Conservation (phyloP, 2,888 invertebrate genomes). For the Beris morrisii region DNA sequence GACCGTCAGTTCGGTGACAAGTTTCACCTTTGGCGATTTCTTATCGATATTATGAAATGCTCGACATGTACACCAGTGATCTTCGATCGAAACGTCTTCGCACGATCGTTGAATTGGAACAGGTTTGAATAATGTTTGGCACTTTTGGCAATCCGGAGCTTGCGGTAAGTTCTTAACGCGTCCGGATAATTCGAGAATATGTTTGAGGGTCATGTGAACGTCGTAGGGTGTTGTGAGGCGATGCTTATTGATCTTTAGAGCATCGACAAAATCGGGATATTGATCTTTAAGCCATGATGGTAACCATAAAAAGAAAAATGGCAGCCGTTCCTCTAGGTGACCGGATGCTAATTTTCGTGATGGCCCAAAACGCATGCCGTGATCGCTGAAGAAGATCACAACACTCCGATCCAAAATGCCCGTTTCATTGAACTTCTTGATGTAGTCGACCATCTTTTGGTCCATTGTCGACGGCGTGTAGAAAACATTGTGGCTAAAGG, state of each 20-base stretch:
- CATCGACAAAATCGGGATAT: conserved; percentile 60
- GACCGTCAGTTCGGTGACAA: conserved; percentile 57
- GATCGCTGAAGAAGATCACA: conserved; percentile 75
- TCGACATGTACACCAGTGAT: conserved; percentile 73
- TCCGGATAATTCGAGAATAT: conserved; percentile 59
- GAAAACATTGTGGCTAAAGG: conserved; percentile 71
- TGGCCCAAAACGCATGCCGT: conserved; percentile 75
- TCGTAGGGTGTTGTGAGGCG: conserved; percentile 76
- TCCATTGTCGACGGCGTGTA: conserved; percentile 71
- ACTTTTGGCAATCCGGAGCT: conserved; percentile 61
- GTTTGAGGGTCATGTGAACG: conserved; percentile 65
- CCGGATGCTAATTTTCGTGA: conserved; percentile 68
- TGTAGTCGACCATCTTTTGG: conserved; percentile 61
- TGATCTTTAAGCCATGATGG: conserved; percentile 64
- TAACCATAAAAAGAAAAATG: conserved; percentile 70
- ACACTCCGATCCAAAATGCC: conserved; percentile 67
- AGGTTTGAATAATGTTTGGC: conserved; percentile 64
- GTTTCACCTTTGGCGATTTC: conserved; percentile 59
- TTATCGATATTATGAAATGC: conserved; percentile 49
- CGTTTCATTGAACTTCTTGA: conserved; percentile 62
- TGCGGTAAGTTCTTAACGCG: conserved; percentile 44
- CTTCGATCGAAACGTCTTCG: conserved; percentile 63
- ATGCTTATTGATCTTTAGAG: conserved; percentile 64
- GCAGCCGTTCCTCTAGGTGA: conserved; percentile 77
- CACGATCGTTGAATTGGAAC: conserved; percentile 65